phyloP scores from a whole-genome alignment of 2,888 invertebrate genomes.

The Endomychus coccineus region DNA sequence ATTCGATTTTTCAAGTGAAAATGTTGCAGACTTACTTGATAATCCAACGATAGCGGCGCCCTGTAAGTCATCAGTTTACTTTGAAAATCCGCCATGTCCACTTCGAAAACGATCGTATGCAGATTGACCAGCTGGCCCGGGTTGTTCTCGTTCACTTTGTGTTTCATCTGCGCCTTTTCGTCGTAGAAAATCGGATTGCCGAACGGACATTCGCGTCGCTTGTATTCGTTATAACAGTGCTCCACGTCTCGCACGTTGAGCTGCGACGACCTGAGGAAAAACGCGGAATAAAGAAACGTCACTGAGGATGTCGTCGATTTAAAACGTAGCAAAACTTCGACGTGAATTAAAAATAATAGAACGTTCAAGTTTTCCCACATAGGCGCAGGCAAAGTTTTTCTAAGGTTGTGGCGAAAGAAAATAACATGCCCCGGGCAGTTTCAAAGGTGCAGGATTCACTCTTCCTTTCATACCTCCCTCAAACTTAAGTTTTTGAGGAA shows the following conservation, averaged over 20 bases:
- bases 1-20: neutral
- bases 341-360: no score
- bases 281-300: no score
- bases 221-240: constrained; percentile 37
- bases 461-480: no score
- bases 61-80: constrained; percentile 42
- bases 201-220: constrained; percentile 35
- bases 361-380: no score
- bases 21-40: constrained; percentile 30
- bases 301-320: no score
- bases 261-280: constrained; percentile 32
- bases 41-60: constrained; percentile 36
- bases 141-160: constrained; percentile 32
- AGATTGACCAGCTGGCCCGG: constrained; percentile 34
- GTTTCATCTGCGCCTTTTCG: constrained; percentile 18
- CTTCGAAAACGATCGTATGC: constrained; percentile 38
- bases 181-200: constrained; percentile 25
- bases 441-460: no score
- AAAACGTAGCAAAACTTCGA: no score
- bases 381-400: no score
- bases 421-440: no score
- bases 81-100: constrained; percentile 42
- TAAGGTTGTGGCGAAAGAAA: no score
- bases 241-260: constrained; percentile 38
- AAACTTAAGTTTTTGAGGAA: no score